These are phyloP conservation scores for Formicarius rufipectus DNA, from an alignment of 2,113 vertebrate genomes.

Conservation along the genomic window DNA sequence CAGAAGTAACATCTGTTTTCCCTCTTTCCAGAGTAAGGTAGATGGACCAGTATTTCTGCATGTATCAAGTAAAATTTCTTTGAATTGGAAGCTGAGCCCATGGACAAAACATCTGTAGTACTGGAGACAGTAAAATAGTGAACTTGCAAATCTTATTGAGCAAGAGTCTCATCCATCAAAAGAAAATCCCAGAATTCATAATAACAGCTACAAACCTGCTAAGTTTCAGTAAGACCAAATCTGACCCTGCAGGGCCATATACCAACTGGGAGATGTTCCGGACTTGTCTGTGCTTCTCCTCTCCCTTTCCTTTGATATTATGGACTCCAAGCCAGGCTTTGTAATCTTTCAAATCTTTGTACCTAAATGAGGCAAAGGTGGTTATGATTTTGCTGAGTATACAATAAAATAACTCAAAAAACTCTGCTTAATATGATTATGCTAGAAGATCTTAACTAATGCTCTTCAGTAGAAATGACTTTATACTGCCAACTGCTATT, in stretches of 20 bases:
- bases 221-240: conserved; percentile 89
- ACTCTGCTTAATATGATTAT: not conserved
- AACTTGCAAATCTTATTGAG: not conserved
- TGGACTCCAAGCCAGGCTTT: conserved; percentile 90
- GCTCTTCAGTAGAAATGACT: not conserved
- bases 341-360: conserved; percentile 92
- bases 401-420: not conserved
- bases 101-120: not conserved
- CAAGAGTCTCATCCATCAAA: not conserved
- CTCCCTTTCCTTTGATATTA: conserved; percentile 81
- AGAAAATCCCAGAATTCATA: not conserved
- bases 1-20: not conserved
- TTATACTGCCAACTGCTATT: not conserved
- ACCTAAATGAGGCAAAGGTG: conserved; percentile 67
- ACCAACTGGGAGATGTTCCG: conserved; percentile 89
- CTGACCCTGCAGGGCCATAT: conserved; percentile 90
- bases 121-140: not conserved
- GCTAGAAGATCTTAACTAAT: not conserved
- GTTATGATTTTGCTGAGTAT: not conserved
- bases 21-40: not conserved
- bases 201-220: conserved; percentile 79
- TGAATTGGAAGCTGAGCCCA: not conserved
- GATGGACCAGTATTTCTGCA: not conserved
- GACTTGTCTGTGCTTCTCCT: conserved; percentile 85
- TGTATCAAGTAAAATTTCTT: not conserved